phyloP scores from a whole-genome alignment of 2,797 vertebrate genomes.

The Leuciscus waleckii region DNA sequence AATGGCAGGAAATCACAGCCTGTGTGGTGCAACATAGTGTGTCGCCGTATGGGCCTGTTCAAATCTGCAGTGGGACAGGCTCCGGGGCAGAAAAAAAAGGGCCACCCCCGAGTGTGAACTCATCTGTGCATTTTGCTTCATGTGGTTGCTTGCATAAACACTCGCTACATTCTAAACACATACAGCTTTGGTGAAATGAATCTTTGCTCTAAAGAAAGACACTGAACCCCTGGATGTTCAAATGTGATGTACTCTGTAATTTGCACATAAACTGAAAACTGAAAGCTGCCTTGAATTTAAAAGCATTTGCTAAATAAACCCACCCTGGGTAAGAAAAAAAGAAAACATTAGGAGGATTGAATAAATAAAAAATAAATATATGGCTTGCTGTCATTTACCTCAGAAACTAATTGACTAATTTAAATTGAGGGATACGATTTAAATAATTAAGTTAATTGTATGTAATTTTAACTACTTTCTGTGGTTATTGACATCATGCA shows the following conservation, averaged over 20 bases:
- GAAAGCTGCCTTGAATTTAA: background rate
- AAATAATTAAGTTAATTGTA: background rate
- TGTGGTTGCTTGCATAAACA: slow-evolving; percentile 7
- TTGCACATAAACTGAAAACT: background rate
- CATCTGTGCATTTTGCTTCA: slow-evolving; percentile 5
- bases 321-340: background rate
- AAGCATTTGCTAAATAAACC: background rate
- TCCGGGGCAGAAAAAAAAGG: slow-evolving; percentile 53
- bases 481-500: background rate
- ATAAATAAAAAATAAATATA: background rate
- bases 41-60: slow-evolving; percentile 50
- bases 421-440: background rate
- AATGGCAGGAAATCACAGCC: slow-evolving; percentile 68
- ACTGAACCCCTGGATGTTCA: background rate
- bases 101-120: slow-evolving; percentile 41
- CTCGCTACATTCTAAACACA: slow-evolving; percentile 1
- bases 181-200: background rate
- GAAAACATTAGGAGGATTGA: background rate
- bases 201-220: background rate
- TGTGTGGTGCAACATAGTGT: slow-evolving; percentile 62
- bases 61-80: slow-evolving; percentile 52
- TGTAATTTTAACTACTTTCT: background rate
- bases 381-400: background rate
- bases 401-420: background rate
- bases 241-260: background rate